Conservation (phyloP, 2,888 invertebrate genomes). For the Nesidiocoris tenuis region DNA sequence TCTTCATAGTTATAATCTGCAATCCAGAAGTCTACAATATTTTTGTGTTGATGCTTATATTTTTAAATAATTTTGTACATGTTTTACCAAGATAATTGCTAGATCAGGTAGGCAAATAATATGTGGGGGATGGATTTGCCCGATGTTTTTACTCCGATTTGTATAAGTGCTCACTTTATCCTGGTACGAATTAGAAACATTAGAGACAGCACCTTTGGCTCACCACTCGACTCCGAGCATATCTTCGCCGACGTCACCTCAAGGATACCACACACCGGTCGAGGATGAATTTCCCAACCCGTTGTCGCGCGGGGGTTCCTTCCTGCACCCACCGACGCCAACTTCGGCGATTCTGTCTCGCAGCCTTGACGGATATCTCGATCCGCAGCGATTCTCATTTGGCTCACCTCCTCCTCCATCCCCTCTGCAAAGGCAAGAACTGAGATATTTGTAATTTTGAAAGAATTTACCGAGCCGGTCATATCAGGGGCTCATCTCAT, state of each 20-base stretch:
- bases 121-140: too few relatives aligned
- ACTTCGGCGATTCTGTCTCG: conserved; percentile 82
- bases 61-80: too few relatives aligned
- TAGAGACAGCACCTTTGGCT: conserved; percentile 49
- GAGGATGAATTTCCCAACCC: conserved; percentile 58
- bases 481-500: too few relatives aligned
- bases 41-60: too few relatives aligned
- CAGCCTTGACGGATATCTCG: conserved; percentile 81
- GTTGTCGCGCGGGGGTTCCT: conserved; percentile 57
- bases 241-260: conserved; percentile 63
- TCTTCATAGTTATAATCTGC: too few relatives aligned
- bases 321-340: conserved; percentile 70
- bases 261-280: conserved; percentile 78
- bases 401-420: conserved; percentile 76
- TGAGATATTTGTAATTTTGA: too few relatives aligned
- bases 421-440: conserved; percentile 53
- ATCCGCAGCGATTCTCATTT: conserved; percentile 78
- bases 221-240: conserved; percentile 56
- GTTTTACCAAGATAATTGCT: too few relatives aligned
- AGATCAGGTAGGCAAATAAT: too few relatives aligned
- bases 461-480: too few relatives aligned
- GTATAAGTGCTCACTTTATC: too few relatives aligned
- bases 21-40: too few relatives aligned
- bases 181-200: conserved; percentile 20
- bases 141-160: too few relatives aligned